A percentile compares a stretch with the other conserved stretches of the same genome.
These are phyloP conservation scores for Machimus rusticus DNA, from an alignment of 2,888 invertebrate species.

Conservation along the genomic window DNA sequence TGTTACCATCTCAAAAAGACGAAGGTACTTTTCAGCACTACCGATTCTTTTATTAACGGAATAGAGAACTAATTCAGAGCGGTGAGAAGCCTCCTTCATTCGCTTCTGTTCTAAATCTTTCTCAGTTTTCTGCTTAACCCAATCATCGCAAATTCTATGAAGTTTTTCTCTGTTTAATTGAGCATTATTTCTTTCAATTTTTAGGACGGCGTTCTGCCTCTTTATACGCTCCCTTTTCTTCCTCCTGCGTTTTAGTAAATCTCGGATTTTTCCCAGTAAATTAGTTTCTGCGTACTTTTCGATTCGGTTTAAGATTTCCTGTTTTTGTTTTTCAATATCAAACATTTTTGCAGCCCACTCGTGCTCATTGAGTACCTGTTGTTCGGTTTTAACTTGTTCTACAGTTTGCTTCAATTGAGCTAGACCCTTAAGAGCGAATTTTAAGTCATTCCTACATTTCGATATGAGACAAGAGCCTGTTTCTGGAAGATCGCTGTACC, in stretches of 20 bases:
- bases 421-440: background rate
- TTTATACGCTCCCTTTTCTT: slow-evolving; percentile 63
- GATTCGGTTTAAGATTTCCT: background rate
- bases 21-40: slow-evolving; percentile 73
- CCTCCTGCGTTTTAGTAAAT: background rate
- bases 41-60: slow-evolving; percentile 75
- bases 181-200: slow-evolving; percentile 50
- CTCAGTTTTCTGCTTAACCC: slow-evolving; percentile 71
- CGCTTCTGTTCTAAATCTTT: slow-evolving; percentile 68
- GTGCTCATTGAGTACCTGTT: background rate
- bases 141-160: slow-evolving; percentile 71
- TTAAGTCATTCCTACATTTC: background rate
- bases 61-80: slow-evolving; percentile 74
- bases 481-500: background rate
- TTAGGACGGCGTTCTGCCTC: slow-evolving; percentile 60
- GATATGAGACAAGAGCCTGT: background rate
- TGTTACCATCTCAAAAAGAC: slow-evolving; percentile 70
- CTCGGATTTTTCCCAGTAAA: background rate
- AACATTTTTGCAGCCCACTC: background rate
- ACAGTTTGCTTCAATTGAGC: background rate
- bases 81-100: slow-evolving; percentile 72
- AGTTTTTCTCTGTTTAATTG: slow-evolving; percentile 64
- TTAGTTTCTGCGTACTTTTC: background rate
- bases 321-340: background rate
- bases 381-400: background rate